phyloP scores from a whole-genome alignment of 2,888 invertebrate genomes.

The Microctonus brassicae region DNA sequence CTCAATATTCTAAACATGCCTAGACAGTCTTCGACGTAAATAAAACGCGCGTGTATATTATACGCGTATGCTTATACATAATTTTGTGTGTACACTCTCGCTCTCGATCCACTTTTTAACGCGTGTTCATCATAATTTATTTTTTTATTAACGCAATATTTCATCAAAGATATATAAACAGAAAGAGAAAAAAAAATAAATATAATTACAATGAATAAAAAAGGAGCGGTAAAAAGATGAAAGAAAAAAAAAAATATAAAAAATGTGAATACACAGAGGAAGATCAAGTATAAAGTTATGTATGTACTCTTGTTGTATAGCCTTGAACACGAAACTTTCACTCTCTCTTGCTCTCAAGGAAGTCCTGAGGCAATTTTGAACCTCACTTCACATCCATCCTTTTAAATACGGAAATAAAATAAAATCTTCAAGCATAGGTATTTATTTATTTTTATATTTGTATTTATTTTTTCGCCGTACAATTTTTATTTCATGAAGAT shows the following conservation, averaged over 20 bases:
- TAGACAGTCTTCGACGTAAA: constrained; percentile 11
- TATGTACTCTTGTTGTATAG: constrained; percentile 15
- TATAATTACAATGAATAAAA: not conserved
- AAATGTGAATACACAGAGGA: constrained; percentile 12
- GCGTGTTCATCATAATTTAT: not conserved
- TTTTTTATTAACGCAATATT: constrained; percentile 1
- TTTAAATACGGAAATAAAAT: constrained; percentile 22
- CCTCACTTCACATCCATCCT: constrained; percentile 9
- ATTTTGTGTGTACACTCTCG: constrained; percentile 31
- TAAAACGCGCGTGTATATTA: no score
- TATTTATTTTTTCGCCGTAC: not conserved
- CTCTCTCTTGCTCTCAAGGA: constrained; percentile 32
- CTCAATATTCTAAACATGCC: constrained; percentile 28
- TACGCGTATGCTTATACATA: constrained; percentile 19
- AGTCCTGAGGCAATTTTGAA: constrained; percentile 27
- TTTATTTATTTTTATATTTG: not conserved
- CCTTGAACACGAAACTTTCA: constrained; percentile 39
- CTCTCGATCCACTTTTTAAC: constrained; percentile 34
- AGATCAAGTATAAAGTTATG: no score
- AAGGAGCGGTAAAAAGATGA: constrained; percentile 8
- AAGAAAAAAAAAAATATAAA: constrained; percentile 18
- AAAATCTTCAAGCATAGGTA: not conserved
- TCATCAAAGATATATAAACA: not conserved
- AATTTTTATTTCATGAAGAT: not conserved
- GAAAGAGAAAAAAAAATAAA: not conserved